Evolutionary conservation across 2,888 invertebrate species (phyloP).

Genomic region (Chrysina gloriosa): DNA sequence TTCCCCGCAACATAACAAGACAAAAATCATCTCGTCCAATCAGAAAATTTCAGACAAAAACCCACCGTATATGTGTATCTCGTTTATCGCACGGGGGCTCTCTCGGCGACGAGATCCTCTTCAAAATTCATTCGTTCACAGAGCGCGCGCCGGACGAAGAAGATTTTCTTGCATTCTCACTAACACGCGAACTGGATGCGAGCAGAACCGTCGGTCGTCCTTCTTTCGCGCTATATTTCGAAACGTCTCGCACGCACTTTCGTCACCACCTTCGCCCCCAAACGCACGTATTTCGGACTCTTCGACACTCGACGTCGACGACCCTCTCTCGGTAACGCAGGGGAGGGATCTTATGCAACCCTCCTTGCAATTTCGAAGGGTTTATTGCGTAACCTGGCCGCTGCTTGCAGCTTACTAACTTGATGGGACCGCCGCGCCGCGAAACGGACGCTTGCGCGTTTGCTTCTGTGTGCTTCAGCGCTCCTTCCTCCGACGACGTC

Average conservation of each 20-base stretch:
- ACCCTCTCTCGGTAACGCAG: neutral
- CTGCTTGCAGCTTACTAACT: constrained; percentile 35
- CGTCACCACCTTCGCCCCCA: no score
- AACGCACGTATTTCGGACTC: no score
- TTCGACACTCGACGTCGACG: neutral
- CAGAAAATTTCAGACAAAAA: no score
- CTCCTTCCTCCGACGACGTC: neutral
- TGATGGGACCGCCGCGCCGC: neutral
- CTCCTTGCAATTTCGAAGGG: neutral
- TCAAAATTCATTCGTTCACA: constrained; percentile 2
- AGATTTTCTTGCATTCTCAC: no score
- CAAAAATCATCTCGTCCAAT: no score
- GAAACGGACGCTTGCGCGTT: constrained; percentile 15
- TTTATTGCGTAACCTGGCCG: constrained; percentile 26
- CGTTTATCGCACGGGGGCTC: no score
- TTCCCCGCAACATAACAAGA: no score
- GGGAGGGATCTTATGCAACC: constrained; percentile 25
- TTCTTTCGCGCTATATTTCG: neutral
- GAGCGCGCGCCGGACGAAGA: neutral
- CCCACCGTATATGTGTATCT: neutral
- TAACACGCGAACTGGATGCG: neutral
- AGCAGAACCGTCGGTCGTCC: no score
- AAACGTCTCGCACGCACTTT: neutral
- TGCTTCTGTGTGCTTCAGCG: constrained; percentile 10
- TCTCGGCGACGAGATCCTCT: neutral